Evolutionary conservation across 2,888 invertebrate genomes (phyloP).

Genomic region (Cantharis rustica): DNA sequence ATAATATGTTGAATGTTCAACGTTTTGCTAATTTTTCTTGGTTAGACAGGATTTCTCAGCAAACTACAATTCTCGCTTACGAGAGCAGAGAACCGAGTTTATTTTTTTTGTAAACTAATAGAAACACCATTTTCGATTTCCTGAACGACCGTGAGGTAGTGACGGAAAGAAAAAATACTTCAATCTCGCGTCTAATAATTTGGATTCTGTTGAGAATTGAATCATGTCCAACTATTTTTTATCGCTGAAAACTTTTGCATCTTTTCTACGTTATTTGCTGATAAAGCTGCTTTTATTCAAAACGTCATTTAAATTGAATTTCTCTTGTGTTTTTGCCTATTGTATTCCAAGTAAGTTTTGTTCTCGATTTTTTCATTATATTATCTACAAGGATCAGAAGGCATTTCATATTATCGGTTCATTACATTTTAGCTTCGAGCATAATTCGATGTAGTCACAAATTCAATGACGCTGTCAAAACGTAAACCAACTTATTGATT

Average conservation of each 20-base stretch:
- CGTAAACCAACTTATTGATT: slow-evolving; percentile 8
- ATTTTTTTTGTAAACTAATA: too few relatives aligned
- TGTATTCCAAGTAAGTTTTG: neutral
- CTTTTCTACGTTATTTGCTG: neutral
- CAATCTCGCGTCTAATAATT: too few relatives aligned
- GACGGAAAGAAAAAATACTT: too few relatives aligned
- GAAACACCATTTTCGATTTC: too few relatives aligned
- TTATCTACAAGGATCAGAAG: neutral
- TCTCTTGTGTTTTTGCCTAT: neutral
- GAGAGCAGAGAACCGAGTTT: too few relatives aligned
- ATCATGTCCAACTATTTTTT: neutral
- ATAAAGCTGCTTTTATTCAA: neutral
- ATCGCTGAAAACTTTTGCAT: neutral
- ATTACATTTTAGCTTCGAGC: neutral
- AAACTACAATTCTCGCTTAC: too few relatives aligned
- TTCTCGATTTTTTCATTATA: neutral
- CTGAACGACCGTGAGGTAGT: too few relatives aligned
- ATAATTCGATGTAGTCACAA: slow-evolving; percentile 1
- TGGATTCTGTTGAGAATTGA: too few relatives aligned
- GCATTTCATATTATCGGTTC: neutral
- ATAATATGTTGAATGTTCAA: too few relatives aligned
- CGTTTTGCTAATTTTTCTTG: too few relatives aligned
- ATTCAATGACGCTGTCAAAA: slow-evolving; percentile 5
- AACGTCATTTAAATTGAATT: neutral
- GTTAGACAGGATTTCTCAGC: too few relatives aligned